Conservation (phyloP, 2,797 vertebrate species). For the Peromyscus aztecus region DNA sequence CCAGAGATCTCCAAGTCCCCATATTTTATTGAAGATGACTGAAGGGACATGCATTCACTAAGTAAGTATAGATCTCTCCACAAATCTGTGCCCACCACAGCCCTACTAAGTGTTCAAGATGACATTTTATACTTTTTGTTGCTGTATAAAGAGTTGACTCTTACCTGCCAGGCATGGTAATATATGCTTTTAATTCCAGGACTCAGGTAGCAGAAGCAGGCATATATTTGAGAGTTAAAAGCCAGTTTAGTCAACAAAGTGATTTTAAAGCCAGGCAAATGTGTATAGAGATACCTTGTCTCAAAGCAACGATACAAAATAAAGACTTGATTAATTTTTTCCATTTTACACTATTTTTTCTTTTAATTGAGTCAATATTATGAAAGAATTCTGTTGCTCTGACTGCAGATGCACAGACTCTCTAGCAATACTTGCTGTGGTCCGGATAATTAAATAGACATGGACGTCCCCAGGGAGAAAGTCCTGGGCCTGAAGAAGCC, state of each 20-base stretch:
- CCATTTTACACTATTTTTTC: not conserved
- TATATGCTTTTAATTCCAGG: not conserved
- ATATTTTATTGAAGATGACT: not conserved
- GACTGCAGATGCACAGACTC: not conserved
- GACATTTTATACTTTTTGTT: not conserved
- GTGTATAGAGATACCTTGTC: not conserved
- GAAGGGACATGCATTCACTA: not conserved
- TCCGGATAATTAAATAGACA: not conserved
- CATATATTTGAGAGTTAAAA: not conserved
- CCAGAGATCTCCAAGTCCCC: not conserved
- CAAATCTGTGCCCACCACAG: not conserved
- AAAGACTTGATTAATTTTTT: not conserved
- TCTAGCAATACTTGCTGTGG: not conserved
- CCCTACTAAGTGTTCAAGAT: not conserved
- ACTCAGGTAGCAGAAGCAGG: not conserved
- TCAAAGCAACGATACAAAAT: not conserved
- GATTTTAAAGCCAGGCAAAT: not conserved
- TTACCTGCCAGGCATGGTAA: not conserved
- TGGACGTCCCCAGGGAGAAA: not conserved
- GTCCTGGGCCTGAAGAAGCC: not conserved
- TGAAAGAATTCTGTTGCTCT: not conserved
- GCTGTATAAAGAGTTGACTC: not conserved
- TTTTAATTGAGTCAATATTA: not conserved
- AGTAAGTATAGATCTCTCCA: not conserved
- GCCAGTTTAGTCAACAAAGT: not conserved